Base-by-base conservation (phyloP, 2,888 invertebrate genomes). In the Spicauda simplicius region DNA sequence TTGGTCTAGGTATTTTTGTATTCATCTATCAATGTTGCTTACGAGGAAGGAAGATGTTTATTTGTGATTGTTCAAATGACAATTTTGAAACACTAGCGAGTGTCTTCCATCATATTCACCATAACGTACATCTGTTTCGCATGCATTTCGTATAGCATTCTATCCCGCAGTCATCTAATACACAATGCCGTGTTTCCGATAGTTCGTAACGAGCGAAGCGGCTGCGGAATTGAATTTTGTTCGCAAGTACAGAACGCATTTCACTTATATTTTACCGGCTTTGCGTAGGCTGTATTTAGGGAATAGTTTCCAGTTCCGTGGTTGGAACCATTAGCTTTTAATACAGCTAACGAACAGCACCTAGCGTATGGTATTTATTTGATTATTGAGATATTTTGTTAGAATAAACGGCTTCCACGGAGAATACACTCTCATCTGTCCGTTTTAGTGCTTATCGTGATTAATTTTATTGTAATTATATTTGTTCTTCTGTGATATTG, bases 181-280 rank as follows among this genome's bases (percentile, higher is more conserved):
- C 59, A 65, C 53, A 53, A 65, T 59, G 37, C 58, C 52, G 58
- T 54, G 30, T 66, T 55, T 53, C 59, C 58, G 59, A 55, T 66
- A 41, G 64, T 59, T 53, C 59, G 59, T 14, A 59, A 65, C 59
- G 65, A 58, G 54, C 18, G 52, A 50, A 64, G 52, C 64, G 64
- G 50, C 50, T 53, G 33, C 25, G 18, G 30, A 59, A 65, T 65
- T 65, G 59, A 59, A 65, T 59, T 59, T 54, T 41, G 48, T 19
- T 65, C 14, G 59, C 45, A 59, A 45, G 30, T 54, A 11, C 33
- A 37, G 20, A 52, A 59, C 37, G 53, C 30, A 65, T 65, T 65
- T 59, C 30, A 33, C 16, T 41, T 25, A 53, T 65, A 57, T 48
- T 55, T 64, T 19, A 41, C 52, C 18, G 18, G 33, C 19, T 52